Evolutionary conservation across 2,113 vertebrate genomes (phyloP).

Genomic region (Pseudorasbora parva): DNA sequence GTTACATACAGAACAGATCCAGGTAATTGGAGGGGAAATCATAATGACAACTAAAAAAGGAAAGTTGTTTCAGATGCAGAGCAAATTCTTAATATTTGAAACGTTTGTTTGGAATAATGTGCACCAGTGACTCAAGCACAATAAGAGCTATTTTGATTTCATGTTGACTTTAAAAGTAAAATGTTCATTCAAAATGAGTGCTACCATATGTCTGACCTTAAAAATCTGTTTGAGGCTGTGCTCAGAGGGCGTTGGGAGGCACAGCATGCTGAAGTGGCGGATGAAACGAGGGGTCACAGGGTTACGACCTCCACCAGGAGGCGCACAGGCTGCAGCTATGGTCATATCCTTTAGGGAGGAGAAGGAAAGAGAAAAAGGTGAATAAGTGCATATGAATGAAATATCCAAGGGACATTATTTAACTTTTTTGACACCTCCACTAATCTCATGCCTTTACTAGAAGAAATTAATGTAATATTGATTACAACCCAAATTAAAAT

Average conservation of each 20-base stretch:
- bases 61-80: neutral
- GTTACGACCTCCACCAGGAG: constrained; percentile 86
- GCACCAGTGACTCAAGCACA: neutral
- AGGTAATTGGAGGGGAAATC: neutral
- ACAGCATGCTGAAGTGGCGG: constrained; percentile 85
- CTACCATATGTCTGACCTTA: constrained; percentile 71
- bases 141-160: neutral
- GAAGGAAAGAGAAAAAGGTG: neutral
- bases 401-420: constrained; percentile 10
- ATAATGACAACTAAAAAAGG: neutral
- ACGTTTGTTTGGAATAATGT: neutral
- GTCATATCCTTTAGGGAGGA: constrained; percentile 77
- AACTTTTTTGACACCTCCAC: constrained; percentile 17
- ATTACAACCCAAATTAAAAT: constrained; percentile 18
- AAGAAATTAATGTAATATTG: constrained; percentile 38
- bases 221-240: constrained; percentile 87
- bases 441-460: neutral
- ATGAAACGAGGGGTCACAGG: constrained; percentile 84
- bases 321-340: constrained; percentile 81
- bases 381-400: neutral
- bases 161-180: neutral
- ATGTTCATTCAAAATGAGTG: neutral
- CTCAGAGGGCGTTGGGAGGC: constrained; percentile 82
- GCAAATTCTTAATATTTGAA: neutral
- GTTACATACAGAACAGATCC: neutral